Evolutionary conservation across 2,113 vertebrate genomes (phyloP).

Genomic region (Apteryx owenii): DNA sequence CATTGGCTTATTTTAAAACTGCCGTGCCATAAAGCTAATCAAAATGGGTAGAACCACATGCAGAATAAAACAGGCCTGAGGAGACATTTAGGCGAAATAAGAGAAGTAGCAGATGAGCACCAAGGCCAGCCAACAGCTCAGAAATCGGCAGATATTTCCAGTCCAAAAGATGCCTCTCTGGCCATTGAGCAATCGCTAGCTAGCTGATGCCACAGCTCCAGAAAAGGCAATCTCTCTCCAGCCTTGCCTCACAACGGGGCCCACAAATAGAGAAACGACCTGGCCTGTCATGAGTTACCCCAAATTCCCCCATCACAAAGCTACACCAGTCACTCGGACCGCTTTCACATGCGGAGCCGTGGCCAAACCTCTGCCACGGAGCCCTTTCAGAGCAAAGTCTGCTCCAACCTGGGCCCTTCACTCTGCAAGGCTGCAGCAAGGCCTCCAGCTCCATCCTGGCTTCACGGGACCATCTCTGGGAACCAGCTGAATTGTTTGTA

Average conservation of each 20-base stretch:
- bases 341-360: rapidly evolving
- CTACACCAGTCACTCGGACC: too few relatives aligned
- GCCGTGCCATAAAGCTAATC: background rate
- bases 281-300: background rate
- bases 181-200: background rate
- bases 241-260: background rate
- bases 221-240: rapidly evolving
- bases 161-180: background rate
- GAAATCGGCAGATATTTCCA: background rate
- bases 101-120: background rate
- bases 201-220: background rate
- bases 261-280: background rate
- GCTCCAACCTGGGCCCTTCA: rapidly evolving
- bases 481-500: background rate
- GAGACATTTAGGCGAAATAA: background rate
- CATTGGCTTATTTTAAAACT: background rate
- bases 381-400: background rate
- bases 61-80: background rate
- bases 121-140: background rate
- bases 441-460: background rate
- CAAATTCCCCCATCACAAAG: background rate
- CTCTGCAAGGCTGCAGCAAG: background rate
- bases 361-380: background rate
- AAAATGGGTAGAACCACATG: background rate
- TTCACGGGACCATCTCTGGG: background rate